A percentile compares a stretch with the other conserved stretches of the same genome.
These are phyloP conservation scores for Mesoclemmys tuberculata DNA, from an alignment of 2,113 vertebrate species.

Conservation along the genomic window DNA sequence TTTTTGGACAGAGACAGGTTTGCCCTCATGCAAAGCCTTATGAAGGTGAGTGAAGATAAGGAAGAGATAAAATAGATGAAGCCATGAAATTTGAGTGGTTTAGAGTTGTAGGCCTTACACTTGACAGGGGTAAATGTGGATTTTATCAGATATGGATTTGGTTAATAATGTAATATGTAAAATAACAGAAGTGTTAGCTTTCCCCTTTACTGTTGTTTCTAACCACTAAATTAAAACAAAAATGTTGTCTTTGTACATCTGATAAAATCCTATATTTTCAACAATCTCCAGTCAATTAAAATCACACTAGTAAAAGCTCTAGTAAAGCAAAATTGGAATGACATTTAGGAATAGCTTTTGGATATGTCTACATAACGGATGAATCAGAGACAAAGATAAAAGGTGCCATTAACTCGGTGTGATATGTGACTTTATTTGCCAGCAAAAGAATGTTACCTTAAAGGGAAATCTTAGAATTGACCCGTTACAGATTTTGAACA, in stretches of 20 bases:
- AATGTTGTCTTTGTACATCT: rapidly evolving
- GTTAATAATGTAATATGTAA: neutral
- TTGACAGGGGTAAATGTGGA: rapidly evolving
- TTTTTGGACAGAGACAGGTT: neutral
- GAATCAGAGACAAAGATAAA: neutral
- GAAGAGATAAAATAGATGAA: rapidly evolving
- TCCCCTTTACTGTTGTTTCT: neutral
- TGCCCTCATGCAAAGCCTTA: neutral
- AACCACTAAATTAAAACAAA: neutral
- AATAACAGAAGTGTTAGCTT: neutral
- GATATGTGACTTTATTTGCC: neutral
- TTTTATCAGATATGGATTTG: neutral
- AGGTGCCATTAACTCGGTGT: neutral
- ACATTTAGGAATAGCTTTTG: neutral
- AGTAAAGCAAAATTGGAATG: neutral
- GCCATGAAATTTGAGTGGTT: neutral
- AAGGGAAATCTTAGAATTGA: neutral
- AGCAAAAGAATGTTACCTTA: rapidly evolving
- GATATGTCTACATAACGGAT: rapidly evolving
- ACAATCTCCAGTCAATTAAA: neutral
- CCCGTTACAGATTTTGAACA: rapidly evolving
- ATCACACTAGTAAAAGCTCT: neutral
- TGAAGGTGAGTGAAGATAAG: neutral
- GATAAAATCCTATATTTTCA: neutral
- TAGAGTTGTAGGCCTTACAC: neutral